A percentile compares a stretch with the other conserved stretches of the same genome.
Evolutionary conservation across 2,888 invertebrate species (phyloP).

Genomic region (Muschampia plurimacula): DNA sequence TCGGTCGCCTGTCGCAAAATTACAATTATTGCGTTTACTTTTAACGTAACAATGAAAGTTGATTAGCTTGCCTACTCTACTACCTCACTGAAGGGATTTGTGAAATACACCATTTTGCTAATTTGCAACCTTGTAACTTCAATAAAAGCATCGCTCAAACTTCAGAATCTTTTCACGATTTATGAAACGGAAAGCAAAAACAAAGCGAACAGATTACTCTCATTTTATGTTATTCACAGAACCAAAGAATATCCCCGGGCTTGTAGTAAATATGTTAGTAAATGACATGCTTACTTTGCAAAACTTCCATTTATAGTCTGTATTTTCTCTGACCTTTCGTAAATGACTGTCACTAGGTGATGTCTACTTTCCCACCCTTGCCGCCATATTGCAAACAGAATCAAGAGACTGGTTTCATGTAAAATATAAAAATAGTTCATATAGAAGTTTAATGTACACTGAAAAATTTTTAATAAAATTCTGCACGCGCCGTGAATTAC

Average conservation of each 20-base stretch:
- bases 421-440: not conserved
- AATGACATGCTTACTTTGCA: not conserved
- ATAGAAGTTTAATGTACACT: no score
- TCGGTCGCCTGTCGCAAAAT: no score
- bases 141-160: not conserved
- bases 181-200: conserved; percentile 1
- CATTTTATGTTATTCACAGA: conserved; percentile 4
- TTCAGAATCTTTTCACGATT: not conserved
- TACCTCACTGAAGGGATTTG: no score
- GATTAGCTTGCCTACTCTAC: no score
- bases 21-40: no score
- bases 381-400: conserved; percentile 9
- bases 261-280: not conserved
- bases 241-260: not conserved
- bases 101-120: not conserved
- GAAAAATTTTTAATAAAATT: no score
- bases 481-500: no score
- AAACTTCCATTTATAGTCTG: conserved; percentile 8
- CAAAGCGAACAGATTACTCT: not conserved
- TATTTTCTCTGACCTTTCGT: conserved; percentile 1
- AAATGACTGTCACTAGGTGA: not conserved
- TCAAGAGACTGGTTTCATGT: conserved; percentile 1
- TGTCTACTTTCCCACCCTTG: not conserved
- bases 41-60: no score
- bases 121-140: not conserved